These are phyloP conservation scores for Thunnus albacares DNA, from an alignment of 2,797 vertebrate genomes.

Conservation along the genomic window DNA sequence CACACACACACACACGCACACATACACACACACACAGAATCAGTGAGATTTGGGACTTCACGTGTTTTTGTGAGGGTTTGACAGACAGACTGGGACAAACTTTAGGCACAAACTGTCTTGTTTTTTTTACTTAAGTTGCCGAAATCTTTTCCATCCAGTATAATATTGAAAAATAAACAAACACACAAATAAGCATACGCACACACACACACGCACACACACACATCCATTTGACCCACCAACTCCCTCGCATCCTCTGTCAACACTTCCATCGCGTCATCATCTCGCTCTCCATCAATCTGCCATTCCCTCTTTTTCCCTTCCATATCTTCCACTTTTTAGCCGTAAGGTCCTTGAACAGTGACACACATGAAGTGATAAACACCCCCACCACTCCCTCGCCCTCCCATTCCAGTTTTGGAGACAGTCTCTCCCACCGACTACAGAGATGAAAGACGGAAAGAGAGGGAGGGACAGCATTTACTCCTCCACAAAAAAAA, in stretches of 20 bases:
- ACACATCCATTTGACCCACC: conserved; percentile 13
- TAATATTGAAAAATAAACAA: background rate
- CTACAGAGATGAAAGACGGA: conserved; percentile 67
- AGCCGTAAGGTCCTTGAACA: conserved; percentile 44
- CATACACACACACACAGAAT: background rate
- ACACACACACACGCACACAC: background rate
- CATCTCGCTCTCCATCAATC: conserved; percentile 35
- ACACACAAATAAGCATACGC: background rate
- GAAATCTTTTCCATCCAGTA: background rate
- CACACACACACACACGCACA: background rate
- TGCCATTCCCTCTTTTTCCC: conserved; percentile 1
- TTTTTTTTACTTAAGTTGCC: background rate
- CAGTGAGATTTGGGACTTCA: background rate
- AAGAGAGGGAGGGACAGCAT: conserved; percentile 66
- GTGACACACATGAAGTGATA: conserved; percentile 48
- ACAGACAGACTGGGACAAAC: conserved; percentile 17
- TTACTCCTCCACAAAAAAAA: conserved; percentile 65
- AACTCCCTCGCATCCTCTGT: conserved; percentile 26
- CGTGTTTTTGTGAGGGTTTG: background rate
- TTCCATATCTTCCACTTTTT: conserved; percentile 28
- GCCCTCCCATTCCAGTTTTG: conserved; percentile 48
- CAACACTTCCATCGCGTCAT: conserved; percentile 14
- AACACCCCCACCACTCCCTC: conserved; percentile 34
- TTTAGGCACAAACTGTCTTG: too few relatives aligned
- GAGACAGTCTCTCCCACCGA: conserved; percentile 53